A percentile compares a stretch with the other conserved stretches of the same genome.
Conservation (phyloP, 2,888 invertebrate genomes). For the Leptopilina myrica region DNA sequence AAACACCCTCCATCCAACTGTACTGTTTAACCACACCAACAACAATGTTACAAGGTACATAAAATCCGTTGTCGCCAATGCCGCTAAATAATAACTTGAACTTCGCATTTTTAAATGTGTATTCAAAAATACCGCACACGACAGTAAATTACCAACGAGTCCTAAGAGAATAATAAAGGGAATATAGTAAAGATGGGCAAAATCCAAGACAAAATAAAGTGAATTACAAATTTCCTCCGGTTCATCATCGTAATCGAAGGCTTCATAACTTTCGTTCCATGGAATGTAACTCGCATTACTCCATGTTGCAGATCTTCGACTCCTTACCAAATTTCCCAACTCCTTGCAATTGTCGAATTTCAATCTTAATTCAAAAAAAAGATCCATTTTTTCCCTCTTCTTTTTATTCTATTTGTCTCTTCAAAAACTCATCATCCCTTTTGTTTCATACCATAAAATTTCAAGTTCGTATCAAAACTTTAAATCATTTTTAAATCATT, state of each 20-base stretch:
- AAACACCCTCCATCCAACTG: constrained; percentile 77
- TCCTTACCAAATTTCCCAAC: not conserved
- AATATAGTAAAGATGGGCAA: constrained; percentile 80
- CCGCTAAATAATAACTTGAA: constrained; percentile 82
- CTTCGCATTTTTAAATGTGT: constrained; percentile 81
- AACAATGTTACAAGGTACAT: constrained; percentile 79
- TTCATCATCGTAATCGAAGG: constrained; percentile 58
- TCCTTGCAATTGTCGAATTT: not conserved
- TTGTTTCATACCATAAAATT: too few species aligned
- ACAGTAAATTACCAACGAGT: constrained; percentile 80
- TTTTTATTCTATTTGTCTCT: not conserved
- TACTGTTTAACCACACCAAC: constrained; percentile 78
- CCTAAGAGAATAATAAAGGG: constrained; percentile 81
- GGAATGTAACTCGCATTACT: not conserved
- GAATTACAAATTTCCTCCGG: constrained; percentile 63
- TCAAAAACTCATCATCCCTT: too few species aligned
- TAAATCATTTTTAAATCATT: too few species aligned
- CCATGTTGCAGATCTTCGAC: not conserved
- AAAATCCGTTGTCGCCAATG: constrained; percentile 81
- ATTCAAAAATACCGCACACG: constrained; percentile 80
- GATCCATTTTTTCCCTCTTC: not conserved
- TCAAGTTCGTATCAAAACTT: too few species aligned
- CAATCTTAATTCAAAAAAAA: not conserved
- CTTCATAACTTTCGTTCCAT: constrained; percentile 48
- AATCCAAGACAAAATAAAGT: constrained; percentile 73